Base-by-base conservation (phyloP, 2,797 vertebrate genomes). In the Acrossocheilus wenchowensis region DNA sequence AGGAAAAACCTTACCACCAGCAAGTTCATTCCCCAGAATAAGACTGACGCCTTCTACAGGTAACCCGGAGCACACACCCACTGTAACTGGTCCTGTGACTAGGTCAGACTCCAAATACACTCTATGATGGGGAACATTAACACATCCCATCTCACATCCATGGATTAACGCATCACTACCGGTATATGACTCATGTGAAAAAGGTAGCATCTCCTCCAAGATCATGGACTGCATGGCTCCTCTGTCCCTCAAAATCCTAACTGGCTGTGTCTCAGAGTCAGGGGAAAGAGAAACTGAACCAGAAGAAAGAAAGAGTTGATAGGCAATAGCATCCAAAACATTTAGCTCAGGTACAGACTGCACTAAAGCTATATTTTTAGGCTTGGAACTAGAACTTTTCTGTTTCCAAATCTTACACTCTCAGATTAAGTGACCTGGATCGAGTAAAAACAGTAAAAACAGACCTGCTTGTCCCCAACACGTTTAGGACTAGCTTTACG, bases 91-190 rank as follows among this genome's bases (percentile, higher is more conserved):
- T 39, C 39, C 71, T 23, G 36, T 43, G 8, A 73, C 71, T 23
- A 73, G 71, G 23, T n/a, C 36, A 73, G 71, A 73, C 41, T 73
- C 19, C 41, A 73, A 45, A 23, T 23, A n/a, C 30, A 39, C 41
- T 12, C 71, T 41, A 15, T 73, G 41, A 41, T 45, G 21, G 19
- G 19, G 71, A 73, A 41, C 36, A 45, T 73, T 45, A 23, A 43
- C 36, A 73, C 21, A n/a, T 73, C 39, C 39, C 36, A 72, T 43
- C 21, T 72, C 36, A 43, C 69, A 72, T 39, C 69, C 34, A 45
- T 21, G 10, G 39, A 45, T 45, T 26, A 73, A 73, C 71, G 45
- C 71, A 73, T 73, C 39, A 14, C 71, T 73, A 73, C 71, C 71
- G 8, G 71, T n/a, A 77, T 77, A 52, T 52, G 48, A 52, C 74